Base-by-base conservation (phyloP, 2,888 invertebrate genomes). In the Spodoptera littoralis region DNA sequence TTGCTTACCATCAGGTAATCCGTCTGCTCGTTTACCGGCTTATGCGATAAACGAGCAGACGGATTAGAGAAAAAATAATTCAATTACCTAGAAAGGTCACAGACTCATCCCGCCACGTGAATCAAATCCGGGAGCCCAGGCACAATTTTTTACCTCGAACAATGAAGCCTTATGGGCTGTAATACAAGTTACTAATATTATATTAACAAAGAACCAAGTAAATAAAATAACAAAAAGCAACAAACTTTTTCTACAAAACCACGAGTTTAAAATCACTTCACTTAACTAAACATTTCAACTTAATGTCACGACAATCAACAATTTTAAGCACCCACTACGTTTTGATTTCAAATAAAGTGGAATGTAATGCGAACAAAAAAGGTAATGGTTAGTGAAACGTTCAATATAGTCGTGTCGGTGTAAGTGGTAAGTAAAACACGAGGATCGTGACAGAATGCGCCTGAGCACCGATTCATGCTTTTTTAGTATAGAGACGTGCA, bases 401-500 rank as follows among this genome's bases (percentile, higher is more conserved):
- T 48, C 51, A 60, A 72, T 72, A 62, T 49, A 71, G 73, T 71
- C 65, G 61, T 67, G 66, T 64, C 45, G 57, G 58, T 63, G 67
- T 81, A 71, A 68, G 73, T 78, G 76, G 82, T 81, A 73, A 68
- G 67, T 76, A 73, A 68, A 72, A 72, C 70, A 72, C 77, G 73
- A 70, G 80, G 82, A 83, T 89, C 91, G 91, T 91, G 91, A 90
- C 78, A 89, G 83, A 89, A 91, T 91, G 91, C 90, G 89, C 86
- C 54, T 83, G 83, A 81, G 81, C 79, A 80, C 75, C 73, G 65
- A 81, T 80, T 73, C 80, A 77, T 75, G 80, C 56, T 57, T 50
- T 51, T 49, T 30, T 81, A 85, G 84, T 75, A 86, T 42, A 77
- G 84, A 1, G 58, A 61, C 64, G 30, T 47, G 18, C 45, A 18